A percentile compares a stretch with the other conserved stretches of the same genome.
These are phyloP conservation scores for Contarinia nasturtii DNA, from an alignment of 1,140 invertebrate genomes.

Conservation along the genomic window DNA sequence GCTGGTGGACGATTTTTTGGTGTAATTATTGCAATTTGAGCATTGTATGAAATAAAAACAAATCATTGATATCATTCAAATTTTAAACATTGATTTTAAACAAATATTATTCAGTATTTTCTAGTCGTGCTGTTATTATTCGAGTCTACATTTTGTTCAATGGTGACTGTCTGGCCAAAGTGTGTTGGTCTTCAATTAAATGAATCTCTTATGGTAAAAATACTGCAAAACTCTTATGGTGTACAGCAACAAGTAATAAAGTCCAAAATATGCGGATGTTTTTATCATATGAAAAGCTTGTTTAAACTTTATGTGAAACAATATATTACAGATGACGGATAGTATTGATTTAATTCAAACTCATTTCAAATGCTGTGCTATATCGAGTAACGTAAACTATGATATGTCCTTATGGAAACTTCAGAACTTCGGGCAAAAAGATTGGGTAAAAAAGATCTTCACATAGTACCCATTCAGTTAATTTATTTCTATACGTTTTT, in stretches of 20 bases:
- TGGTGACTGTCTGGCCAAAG: conserved; percentile 60
- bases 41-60: conserved; percentile 40
- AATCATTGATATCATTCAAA: too few species aligned
- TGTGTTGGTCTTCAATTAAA: conserved; percentile 50
- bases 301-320: background rate
- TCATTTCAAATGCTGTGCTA: conserved; percentile 68
- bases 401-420: conserved; percentile 62
- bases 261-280: background rate
- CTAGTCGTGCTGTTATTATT: conserved; percentile 45
- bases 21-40: conserved; percentile 49
- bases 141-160: conserved; percentile 48
- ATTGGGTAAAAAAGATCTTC: too few species aligned
- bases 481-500: too few species aligned
- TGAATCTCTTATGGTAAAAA: conserved; percentile 40
- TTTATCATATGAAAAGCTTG: background rate
- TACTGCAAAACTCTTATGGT: conserved; percentile 55
- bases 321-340: conserved; percentile 49
- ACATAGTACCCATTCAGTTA: too few species aligned
- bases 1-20: conserved; percentile 58
- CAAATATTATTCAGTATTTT: conserved; percentile 39
- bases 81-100: too few species aligned
- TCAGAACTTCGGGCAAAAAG: conserved; percentile 45
- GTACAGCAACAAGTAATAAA: conserved; percentile 28
- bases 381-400: conserved; percentile 58
- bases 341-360: conserved; percentile 58